These are phyloP conservation scores for Troides aeacus DNA, from an alignment of 2,888 invertebrate species.

Conservation along the genomic window DNA sequence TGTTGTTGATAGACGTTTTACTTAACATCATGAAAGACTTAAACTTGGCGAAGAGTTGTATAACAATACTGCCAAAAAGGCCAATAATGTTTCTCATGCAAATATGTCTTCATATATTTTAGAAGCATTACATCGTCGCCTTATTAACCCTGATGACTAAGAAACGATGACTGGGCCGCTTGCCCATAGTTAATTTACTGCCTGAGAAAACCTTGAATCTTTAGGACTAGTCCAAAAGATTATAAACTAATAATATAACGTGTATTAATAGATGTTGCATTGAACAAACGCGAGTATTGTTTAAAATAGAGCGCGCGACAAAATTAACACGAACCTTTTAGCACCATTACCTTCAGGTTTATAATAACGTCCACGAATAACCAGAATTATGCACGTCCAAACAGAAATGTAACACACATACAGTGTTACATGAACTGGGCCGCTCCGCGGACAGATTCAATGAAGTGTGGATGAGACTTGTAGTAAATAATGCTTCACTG, in stretches of 20 bases:
- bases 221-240: constrained; percentile 6
- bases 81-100: neutral
- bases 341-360: constrained; percentile 71
- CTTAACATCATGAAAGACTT: too few species aligned
- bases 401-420: constrained; percentile 62
- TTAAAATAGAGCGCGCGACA: constrained; percentile 65
- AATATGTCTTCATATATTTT: neutral
- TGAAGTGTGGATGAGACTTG: constrained; percentile 45
- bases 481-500: constrained; percentile 28
- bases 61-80: too few species aligned
- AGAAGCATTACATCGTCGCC: neutral
- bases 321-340: constrained; percentile 64
- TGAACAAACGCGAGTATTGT: constrained; percentile 58
- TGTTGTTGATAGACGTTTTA: too few species aligned
- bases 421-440: constrained; percentile 52
- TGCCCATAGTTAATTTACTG: constrained; percentile 1
- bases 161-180: neutral
- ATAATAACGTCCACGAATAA: constrained; percentile 70
- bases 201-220: neutral
- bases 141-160: neutral
- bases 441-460: constrained; percentile 38
- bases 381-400: constrained; percentile 51
- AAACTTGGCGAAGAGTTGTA: too few species aligned
- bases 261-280: constrained; percentile 53
- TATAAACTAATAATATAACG: constrained; percentile 28